Evolutionary conservation across 2,888 invertebrate genomes (phyloP).

Genomic region (Hydriomena furcata): DNA sequence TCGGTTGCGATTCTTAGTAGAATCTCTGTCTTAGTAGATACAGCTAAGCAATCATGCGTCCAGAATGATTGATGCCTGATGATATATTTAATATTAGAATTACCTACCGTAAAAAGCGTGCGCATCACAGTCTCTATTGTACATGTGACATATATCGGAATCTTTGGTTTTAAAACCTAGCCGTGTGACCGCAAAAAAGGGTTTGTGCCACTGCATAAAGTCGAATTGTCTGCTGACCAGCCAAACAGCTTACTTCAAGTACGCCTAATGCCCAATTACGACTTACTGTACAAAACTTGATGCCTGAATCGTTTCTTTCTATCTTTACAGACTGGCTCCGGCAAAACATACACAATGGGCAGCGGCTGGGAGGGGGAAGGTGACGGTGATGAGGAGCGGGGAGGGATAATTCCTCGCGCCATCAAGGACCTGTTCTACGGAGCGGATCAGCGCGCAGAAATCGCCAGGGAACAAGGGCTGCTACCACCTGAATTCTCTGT

Average conservation of each 20-base stretch:
- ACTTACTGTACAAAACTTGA: too few species aligned
- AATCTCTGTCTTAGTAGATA: conserved; percentile 14
- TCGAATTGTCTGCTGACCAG: too few species aligned
- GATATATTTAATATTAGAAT: conserved; percentile 21
- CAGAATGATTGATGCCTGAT: conserved; percentile 15
- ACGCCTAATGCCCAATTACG: too few species aligned
- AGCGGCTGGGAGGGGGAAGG: conserved; percentile 94
- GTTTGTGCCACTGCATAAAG: too few species aligned
- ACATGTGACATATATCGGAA: too few species aligned
- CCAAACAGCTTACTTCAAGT: too few species aligned
- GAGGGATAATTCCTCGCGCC: conserved; percentile 97
- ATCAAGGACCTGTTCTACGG: conserved; percentile 95
- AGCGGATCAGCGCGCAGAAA: conserved; percentile 88
- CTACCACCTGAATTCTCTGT: conserved; percentile 88
- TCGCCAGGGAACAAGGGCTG: conserved; percentile 85
- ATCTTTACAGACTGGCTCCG: conserved; percentile 93
- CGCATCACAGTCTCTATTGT: too few species aligned
- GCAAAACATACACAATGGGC: conserved; percentile 99
- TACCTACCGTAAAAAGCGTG: conserved; percentile 23
- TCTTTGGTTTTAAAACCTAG: too few species aligned
- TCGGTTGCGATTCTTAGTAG: conserved; percentile 11
- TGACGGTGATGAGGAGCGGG: conserved; percentile 69
- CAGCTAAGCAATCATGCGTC: conserved; percentile 19
- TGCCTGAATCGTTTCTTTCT: not conserved
- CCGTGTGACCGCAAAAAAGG: too few species aligned